These are phyloP conservation scores for Grus americana DNA, from an alignment of 2,113 vertebrate species.

Conservation along the genomic window DNA sequence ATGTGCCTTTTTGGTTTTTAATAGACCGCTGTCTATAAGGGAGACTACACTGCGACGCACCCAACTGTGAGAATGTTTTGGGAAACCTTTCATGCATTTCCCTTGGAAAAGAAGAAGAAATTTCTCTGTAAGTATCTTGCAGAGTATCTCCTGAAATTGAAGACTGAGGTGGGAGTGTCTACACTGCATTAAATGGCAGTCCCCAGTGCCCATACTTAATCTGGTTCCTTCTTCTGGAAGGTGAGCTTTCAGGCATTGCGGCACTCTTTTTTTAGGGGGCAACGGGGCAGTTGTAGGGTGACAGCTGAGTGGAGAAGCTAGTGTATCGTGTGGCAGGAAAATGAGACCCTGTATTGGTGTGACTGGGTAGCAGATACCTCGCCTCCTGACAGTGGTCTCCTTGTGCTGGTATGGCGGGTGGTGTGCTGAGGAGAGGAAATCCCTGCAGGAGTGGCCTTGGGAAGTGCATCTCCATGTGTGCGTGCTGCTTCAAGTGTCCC, in stretches of 20 bases:
- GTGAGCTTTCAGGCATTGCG: background rate
- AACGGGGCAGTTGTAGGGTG: background rate
- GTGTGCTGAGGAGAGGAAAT: background rate
- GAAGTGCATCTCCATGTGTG: background rate
- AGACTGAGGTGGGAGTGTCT: background rate
- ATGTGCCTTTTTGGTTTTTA: background rate
- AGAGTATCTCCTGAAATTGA: background rate
- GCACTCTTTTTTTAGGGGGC: too few relatives aligned
- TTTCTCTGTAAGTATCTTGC: conserved; percentile 86
- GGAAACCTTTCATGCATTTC: conserved; percentile 96
- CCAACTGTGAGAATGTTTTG: conserved; percentile 94
- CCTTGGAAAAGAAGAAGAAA: conserved; percentile 95
- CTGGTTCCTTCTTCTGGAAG: background rate
- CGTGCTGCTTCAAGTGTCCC: background rate
- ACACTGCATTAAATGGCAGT: background rate
- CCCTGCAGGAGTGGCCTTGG: background rate
- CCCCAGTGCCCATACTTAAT: background rate
- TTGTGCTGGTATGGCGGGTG: background rate
- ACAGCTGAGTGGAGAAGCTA: background rate
- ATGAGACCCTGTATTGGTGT: background rate
- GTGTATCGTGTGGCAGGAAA: background rate
- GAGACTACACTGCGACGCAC: conserved; percentile 89
- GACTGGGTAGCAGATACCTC: background rate
- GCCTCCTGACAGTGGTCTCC: background rate
- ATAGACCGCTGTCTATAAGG: conserved; percentile 91